Evolutionary conservation across 1,140 invertebrate species (phyloP).

Genomic region (Bombus balteatus): DNA sequence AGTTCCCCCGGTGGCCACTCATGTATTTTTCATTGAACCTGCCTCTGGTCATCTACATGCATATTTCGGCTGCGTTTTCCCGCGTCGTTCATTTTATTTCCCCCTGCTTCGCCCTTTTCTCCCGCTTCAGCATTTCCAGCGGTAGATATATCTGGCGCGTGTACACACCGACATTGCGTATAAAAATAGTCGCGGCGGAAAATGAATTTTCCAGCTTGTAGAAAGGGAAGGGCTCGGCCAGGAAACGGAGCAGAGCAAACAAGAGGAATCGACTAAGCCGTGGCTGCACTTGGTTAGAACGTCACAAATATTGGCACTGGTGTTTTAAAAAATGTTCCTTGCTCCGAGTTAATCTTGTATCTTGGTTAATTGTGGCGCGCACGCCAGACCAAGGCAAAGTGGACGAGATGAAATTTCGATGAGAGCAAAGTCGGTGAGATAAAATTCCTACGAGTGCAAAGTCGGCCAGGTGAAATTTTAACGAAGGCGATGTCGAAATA

Average conservation of each 20-base stretch:
- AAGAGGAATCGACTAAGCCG: neutral
- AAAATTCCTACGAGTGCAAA: neutral
- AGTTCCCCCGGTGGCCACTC: slow-evolving; percentile 21
- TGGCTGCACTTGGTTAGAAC: neutral
- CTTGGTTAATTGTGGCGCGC: neutral
- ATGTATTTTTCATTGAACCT: slow-evolving; percentile 40
- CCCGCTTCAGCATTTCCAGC: neutral
- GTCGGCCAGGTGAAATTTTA: neutral
- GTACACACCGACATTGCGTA: neutral
- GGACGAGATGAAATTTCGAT: neutral
- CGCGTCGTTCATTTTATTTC: neutral
- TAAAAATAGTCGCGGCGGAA: slow-evolving; percentile 11
- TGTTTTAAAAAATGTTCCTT: slow-evolving; percentile 16
- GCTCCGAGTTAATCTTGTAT: neutral
- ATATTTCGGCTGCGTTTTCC: slow-evolving; percentile 14
- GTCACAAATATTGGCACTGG: slow-evolving; percentile 27
- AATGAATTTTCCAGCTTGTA: neutral
- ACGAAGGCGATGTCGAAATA: neutral
- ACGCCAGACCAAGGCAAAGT: neutral
- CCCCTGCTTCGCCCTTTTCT: neutral
- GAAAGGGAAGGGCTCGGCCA: neutral
- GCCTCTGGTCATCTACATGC: neutral
- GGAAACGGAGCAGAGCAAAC: neutral
- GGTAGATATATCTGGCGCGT: neutral
- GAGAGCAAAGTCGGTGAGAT: neutral